These are phyloP conservation scores for Malurus melanocephalus DNA, from an alignment of 2,113 vertebrate species.

Conservation along the genomic window DNA sequence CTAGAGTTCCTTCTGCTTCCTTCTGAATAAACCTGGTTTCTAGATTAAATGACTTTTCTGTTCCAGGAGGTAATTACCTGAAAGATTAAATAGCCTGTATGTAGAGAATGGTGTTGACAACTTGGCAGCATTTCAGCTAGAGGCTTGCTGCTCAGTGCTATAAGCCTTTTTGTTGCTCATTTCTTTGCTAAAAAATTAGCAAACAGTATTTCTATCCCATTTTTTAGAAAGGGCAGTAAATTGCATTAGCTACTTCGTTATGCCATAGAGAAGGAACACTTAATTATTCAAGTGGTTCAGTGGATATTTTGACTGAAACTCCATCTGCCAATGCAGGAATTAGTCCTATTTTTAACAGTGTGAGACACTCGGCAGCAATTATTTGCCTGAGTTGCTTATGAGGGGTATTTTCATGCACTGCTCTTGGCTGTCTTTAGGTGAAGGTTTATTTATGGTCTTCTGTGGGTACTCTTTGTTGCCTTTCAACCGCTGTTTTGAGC, in stretches of 20 bases:
- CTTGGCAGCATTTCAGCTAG: neutral
- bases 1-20: neutral
- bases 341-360: conserved; percentile 17
- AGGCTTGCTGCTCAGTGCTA: neutral
- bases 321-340: conserved; percentile 9
- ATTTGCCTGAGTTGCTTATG: neutral
- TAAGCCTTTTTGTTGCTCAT: neutral
- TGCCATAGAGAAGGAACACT: neutral
- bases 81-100: neutral
- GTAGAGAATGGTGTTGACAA: neutral
- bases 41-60: neutral
- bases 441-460: neutral
- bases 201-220: neutral
- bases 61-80: neutral
- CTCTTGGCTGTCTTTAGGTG: neutral
- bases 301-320: conserved; percentile 32
- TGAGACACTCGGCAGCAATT: neutral
- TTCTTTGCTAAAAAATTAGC: neutral
- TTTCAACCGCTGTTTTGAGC: neutral
- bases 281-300: conserved; percentile 10
- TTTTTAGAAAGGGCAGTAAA: neutral
- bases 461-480: neutral
- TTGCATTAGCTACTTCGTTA: neutral
- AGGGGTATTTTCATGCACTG: neutral
- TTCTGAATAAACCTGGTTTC: neutral